Base-by-base conservation (phyloP, 2,888 invertebrate genomes). In the Scotopteryx bipunctaria region DNA sequence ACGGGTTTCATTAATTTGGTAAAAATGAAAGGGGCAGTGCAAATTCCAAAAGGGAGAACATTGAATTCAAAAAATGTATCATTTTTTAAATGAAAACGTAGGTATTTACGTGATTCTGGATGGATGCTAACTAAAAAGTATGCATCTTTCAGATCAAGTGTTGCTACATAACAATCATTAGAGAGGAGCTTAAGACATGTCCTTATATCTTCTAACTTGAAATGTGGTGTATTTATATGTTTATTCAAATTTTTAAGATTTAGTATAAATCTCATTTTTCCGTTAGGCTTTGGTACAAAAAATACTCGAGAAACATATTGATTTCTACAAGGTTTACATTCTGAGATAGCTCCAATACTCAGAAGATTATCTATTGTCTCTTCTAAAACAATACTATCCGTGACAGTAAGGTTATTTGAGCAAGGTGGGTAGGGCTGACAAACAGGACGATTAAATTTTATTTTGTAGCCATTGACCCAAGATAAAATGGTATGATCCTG, bases 1-100 rank as follows among this genome's bases (percentile, higher is more conserved):
- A 61, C 42, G n/a, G 59, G 59, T 31, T 58, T 57, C 45, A 55
- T 48, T 0, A 47, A 2, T 17, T 59, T 57, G 2, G 51, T 54
- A 16, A 57, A 58, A 1, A 58, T 27, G 16, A 45, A 51, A 11
- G 55, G 55, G 0, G 58, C 41, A 5, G 43, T 53, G 15, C 9
- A 40, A 0, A 57, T 5, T 5, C 51, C 53, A 16, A 55, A 53
- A 2, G 50, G 53, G 6, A 55, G 13, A 1, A 53, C 37, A 14
- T 27, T 53, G 37, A 55, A 60, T 35, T 57, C 25, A 3, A 6
- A 21, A 8, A 11, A 54, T 1, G 33, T n/a, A 15, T 25, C 23
- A 2, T 31, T 2, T 1, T 49, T 21, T 9, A 46, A 47, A 5
- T 15, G 1, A 8, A 14, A 31, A 5, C 9, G 27, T 27, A 27